Evolutionary conservation across 2,113 vertebrate species (phyloP).

Genomic region (Galemys pyrenaicus): DNA sequence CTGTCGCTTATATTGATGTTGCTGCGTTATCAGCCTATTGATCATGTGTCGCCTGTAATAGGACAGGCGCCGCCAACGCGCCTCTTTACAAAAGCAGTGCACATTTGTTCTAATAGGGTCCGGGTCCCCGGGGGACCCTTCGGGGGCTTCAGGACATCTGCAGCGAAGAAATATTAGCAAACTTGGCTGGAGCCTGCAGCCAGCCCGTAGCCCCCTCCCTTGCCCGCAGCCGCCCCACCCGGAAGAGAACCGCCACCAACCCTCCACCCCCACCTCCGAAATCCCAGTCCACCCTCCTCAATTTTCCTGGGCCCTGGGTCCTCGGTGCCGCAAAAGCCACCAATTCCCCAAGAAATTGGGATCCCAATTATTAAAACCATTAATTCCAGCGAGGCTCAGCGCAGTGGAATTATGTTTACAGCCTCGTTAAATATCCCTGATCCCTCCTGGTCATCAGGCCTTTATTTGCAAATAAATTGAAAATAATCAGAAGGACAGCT

Average conservation of each 20-base stretch:
- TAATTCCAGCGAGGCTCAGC: slow-evolving; percentile 94
- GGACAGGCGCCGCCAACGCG: slow-evolving; percentile 99
- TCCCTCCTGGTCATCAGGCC: slow-evolving; percentile 95
- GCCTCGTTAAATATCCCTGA: slow-evolving; percentile 93
- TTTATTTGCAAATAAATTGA: slow-evolving; percentile 99
- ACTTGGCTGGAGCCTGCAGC: slow-evolving; percentile 92
- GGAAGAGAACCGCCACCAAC: neutral
- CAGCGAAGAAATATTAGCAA: slow-evolving; percentile 96
- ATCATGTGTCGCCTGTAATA: slow-evolving; percentile 99
- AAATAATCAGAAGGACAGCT: slow-evolving; percentile 98
- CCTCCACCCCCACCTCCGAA: slow-evolving; percentile 47
- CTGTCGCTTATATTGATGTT: slow-evolving; percentile 99
- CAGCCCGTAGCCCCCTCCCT: slow-evolving; percentile 68
- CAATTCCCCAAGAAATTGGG: slow-evolving; percentile 94
- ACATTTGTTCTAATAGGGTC: slow-evolving; percentile 99
- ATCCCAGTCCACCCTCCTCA: slow-evolving; percentile 79
- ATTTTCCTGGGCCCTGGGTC: slow-evolving; percentile 85
- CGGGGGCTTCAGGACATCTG: slow-evolving; percentile 98
- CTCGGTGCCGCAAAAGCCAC: slow-evolving; percentile 89
- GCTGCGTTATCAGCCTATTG: slow-evolving; percentile 99
- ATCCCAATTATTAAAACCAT: slow-evolving; percentile 99
- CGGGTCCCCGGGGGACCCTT: slow-evolving; percentile 95
- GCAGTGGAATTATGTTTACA: slow-evolving; percentile 91
- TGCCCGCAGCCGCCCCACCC: slow-evolving; percentile 61
- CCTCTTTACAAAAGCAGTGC: slow-evolving; percentile 99